These are phyloP conservation scores for Lemur catta DNA, from an alignment of 2,797 vertebrate genomes.

Conservation along the genomic window DNA sequence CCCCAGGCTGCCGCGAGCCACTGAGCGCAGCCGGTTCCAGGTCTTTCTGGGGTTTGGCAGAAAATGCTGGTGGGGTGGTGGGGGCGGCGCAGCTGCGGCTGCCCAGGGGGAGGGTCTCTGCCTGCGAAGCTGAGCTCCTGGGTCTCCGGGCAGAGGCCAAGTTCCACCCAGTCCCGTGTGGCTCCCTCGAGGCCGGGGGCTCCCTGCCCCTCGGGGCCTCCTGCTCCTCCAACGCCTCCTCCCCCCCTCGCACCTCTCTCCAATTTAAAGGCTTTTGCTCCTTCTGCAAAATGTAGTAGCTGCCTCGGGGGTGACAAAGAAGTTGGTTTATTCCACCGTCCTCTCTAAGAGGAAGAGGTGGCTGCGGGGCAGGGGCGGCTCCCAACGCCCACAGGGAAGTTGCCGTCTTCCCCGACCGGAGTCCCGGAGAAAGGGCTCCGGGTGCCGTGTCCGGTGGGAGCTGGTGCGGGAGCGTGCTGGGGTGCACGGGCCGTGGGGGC, in stretches of 20 bases:
- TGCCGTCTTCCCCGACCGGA: rapidly evolving
- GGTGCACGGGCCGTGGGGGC: rapidly evolving
- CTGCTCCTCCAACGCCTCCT: background rate
- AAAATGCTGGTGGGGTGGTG: no score
- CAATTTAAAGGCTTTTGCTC: conserved; percentile 67
- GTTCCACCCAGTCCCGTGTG: background rate
- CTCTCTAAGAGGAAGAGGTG: conserved; percentile 50
- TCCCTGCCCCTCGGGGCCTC: conserved; percentile 64
- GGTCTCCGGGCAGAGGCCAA: background rate
- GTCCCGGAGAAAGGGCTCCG: background rate
- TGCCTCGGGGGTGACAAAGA: conserved; percentile 18
- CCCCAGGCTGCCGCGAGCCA: conserved; percentile 26
- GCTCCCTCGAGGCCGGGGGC: conserved; percentile 52
- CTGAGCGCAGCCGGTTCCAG: conserved; percentile 36
- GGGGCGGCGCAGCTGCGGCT: rapidly evolving
- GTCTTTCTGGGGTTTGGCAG: background rate
- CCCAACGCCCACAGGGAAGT: background rate
- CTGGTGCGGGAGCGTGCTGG: background rate
- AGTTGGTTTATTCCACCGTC: conserved; percentile 52
- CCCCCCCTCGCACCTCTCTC: conserved; percentile 53
- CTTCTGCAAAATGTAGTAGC: conserved; percentile 72
- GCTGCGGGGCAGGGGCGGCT: background rate
- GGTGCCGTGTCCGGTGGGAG: rapidly evolving
- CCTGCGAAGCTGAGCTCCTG: background rate
- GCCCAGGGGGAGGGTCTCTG: no score